A percentile compares a stretch with the other conserved stretches of the same genome.
These are phyloP conservation scores for Himalopsyche anomala DNA, from an alignment of 2,888 invertebrate species.

Conservation along the genomic window DNA sequence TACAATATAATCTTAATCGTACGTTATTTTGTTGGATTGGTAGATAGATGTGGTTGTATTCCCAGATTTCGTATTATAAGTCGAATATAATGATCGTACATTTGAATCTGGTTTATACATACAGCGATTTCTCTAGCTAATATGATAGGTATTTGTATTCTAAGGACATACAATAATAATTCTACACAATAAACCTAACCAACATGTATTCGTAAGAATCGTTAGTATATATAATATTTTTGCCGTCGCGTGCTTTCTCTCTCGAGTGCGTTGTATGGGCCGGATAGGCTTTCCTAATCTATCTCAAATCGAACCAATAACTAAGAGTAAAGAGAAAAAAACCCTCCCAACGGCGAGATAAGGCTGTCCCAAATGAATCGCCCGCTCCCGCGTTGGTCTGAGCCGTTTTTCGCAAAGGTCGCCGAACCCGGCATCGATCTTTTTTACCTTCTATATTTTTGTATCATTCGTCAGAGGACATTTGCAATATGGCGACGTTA, in stretches of 20 bases:
- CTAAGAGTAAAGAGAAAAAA: constrained; percentile 22
- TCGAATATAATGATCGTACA: too few relatives aligned
- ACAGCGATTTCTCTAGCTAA: too few relatives aligned
- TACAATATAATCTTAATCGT: too few relatives aligned
- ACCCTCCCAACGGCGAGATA: background rate
- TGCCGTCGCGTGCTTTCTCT: background rate
- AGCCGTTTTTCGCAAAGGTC: background rate
- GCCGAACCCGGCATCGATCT: constrained; percentile 11
- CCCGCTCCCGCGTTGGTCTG: background rate
- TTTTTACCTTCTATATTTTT: background rate
- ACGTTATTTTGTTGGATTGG: too few relatives aligned
- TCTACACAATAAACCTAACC: too few relatives aligned
- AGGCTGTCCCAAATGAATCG: constrained; percentile 18
- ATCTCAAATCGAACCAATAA: constrained; percentile 24
- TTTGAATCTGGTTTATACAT: too few relatives aligned
- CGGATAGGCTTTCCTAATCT: background rate
- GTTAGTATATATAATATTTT: background rate
- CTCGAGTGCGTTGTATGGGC: background rate
- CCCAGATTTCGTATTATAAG: too few relatives aligned
- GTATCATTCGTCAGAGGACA: background rate
- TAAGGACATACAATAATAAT: too few relatives aligned
- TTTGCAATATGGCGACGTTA: background rate
- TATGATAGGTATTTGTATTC: too few relatives aligned
- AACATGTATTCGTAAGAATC: too few relatives aligned
- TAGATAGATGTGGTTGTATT: too few relatives aligned